Percentiles rank a stretch among this genome's conserved stretches.
Evolutionary conservation across 2,888 invertebrate species (phyloP).

Genomic region (Muscina levida): DNA sequence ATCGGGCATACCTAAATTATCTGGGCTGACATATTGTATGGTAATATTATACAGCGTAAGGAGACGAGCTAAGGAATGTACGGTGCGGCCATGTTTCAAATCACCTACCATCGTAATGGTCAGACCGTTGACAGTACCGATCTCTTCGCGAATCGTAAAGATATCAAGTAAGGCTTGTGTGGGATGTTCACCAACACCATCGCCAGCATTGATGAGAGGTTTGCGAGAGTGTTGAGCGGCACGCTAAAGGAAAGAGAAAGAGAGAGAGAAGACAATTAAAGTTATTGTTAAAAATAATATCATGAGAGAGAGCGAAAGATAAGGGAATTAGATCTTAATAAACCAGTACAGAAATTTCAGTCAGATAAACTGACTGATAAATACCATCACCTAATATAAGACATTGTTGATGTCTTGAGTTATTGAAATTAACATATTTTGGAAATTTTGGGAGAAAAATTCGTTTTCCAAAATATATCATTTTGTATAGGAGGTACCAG

Average conservation of each 20-base stretch:
- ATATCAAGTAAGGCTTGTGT: slow-evolving; percentile 98
- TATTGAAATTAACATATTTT: no score
- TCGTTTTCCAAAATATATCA: no score
- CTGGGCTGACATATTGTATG: slow-evolving; percentile 94
- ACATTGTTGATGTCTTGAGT: no score
- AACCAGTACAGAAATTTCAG: no score
- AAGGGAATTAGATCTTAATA: background rate
- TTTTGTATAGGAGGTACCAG: no score
- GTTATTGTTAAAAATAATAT: background rate
- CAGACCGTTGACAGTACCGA: slow-evolving; percentile 98
- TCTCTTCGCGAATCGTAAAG: slow-evolving; percentile 98
- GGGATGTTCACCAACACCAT: slow-evolving; percentile 98
- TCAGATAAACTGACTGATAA: no score
- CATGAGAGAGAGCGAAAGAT: no score
- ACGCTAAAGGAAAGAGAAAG: slow-evolving; percentile 81
- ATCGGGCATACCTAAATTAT: slow-evolving; percentile 93
- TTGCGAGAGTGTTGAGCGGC: slow-evolving; percentile 91
- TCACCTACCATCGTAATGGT: slow-evolving; percentile 99
- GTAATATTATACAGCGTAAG: slow-evolving; percentile 96
- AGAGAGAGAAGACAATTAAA: background rate
- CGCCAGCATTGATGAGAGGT: slow-evolving; percentile 98
- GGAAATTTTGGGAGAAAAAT: no score
- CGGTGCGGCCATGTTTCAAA: slow-evolving; percentile 97
- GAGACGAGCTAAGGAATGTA: slow-evolving; percentile 96
- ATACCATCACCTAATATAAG: no score